Conservation (phyloP, 2,113 vertebrate genomes). For the Xiphorhynchus elegans region DNA sequence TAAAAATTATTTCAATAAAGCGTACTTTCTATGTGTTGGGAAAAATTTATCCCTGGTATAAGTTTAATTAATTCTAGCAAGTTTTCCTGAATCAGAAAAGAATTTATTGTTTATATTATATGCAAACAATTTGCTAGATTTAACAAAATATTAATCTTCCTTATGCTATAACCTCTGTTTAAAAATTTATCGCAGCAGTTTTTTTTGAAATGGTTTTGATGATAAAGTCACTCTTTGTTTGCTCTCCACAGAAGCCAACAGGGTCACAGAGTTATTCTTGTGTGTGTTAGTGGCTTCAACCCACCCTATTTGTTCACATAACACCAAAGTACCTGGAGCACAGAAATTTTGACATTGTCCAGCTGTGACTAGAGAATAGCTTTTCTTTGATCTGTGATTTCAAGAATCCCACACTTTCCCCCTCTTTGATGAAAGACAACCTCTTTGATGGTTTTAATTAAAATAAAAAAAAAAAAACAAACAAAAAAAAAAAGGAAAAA, state of each 20-base stretch:
- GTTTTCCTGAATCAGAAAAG: background rate
- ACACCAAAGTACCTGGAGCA: background rate
- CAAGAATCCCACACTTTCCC: background rate
- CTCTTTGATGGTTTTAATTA: background rate
- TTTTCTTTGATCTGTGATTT: constrained; percentile 28
- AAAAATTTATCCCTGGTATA: background rate
- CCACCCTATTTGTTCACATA: background rate
- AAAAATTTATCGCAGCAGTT: background rate
- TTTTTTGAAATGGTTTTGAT: background rate
- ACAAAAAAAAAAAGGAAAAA: too few relatives aligned
- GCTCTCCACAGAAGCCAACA: background rate
- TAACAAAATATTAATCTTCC: background rate
- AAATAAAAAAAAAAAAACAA: background rate
- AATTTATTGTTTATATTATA: background rate
- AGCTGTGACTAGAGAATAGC: background rate
- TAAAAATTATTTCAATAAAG: background rate
- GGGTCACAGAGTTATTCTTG: background rate
- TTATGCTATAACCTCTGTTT: background rate
- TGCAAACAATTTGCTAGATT: background rate
- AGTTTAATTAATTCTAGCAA: background rate
- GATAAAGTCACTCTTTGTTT: background rate
- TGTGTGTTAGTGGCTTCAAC: background rate
- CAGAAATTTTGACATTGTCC: background rate
- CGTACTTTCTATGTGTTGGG: background rate
- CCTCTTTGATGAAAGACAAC: background rate